Evolutionary conservation across 2,888 invertebrate species (phyloP), one percentile per base, ranked within the genome.

Genomic region (Drosophila mercatorum): DNA sequence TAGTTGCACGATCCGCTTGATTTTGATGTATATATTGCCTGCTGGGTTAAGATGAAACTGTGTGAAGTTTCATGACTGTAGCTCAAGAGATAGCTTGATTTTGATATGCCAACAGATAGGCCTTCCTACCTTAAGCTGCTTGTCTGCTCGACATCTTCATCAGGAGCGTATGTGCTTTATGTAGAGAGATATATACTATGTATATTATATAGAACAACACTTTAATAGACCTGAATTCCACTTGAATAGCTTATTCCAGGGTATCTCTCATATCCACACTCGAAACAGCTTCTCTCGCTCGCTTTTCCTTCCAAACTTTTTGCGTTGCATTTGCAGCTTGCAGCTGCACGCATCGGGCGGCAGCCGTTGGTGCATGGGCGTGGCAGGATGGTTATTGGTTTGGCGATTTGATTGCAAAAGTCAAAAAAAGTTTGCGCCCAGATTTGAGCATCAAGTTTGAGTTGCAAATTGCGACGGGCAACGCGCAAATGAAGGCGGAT

Each of bases 361-460:
- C 43, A 17, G 36, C 0, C 6, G 40, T 6, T 53, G 38, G 53
- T 8, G 14, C 26, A 26, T 40, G 51, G 41, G 53, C 66, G 60
- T 22, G 49, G 49, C 49, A 26, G 40, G 28, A 44, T 22, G 67
- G 43, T 52, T 81, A 56, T 68, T 40, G 79, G 82, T 65, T 69
- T 78, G 70, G 51, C 75, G 74, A 74, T 70, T 78, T 79, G 82
- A 82, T 75, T 70, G 70, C 59, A 38, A 79, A 79, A 78, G 65
- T 68, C 59, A 52, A 17, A 52, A 65, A 72, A 78, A 72, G 57
- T 77, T 78, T 46, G 6, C 5, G 46, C 14, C 10, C 14, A 59
- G 60, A 68, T 71, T 87, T 58, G n/a, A 43, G 62, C 62, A 67
- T 78, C 44, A 58, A 83, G 88, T 88, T 83, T 87, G 85, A 75